Evolutionary conservation across 2,797 vertebrate species (phyloP).

Genomic region (Crax fasciolata): DNA sequence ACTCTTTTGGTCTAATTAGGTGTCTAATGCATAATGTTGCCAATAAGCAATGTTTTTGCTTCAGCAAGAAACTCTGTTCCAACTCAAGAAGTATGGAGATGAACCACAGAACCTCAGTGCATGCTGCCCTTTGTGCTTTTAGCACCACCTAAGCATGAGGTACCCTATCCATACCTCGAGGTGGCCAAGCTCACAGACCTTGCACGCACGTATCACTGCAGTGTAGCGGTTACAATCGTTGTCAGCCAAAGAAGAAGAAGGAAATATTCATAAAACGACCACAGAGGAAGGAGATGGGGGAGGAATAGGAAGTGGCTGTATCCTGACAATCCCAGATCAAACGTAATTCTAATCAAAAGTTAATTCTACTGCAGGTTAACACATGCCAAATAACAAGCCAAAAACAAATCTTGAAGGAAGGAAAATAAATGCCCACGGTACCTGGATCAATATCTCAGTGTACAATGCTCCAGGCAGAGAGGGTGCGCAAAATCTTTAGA

Average conservation of each 20-base stretch:
- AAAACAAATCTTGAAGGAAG: background rate
- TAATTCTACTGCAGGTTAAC: background rate
- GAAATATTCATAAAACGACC: background rate
- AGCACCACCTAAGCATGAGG: background rate
- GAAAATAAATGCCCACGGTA: background rate
- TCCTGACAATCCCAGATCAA: background rate
- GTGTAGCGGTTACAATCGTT: background rate
- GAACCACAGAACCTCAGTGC: background rate
- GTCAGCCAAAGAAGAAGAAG: background rate
- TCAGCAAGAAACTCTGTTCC: background rate
- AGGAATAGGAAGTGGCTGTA: background rate
- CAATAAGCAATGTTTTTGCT: background rate
- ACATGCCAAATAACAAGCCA: background rate
- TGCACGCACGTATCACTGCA: background rate
- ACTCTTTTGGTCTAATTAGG: background rate
- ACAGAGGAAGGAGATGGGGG: background rate
- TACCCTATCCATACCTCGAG: rapidly evolving
- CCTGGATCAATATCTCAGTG: background rate
- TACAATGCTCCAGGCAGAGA: background rate
- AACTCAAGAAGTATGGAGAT: background rate
- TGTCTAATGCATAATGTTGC: background rate
- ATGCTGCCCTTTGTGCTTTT: background rate
- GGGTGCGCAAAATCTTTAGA: background rate
- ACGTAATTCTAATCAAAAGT: background rate
- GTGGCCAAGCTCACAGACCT: background rate